Base-by-base conservation (phyloP, 2,113 vertebrate genomes). In the Sialia sialis region DNA sequence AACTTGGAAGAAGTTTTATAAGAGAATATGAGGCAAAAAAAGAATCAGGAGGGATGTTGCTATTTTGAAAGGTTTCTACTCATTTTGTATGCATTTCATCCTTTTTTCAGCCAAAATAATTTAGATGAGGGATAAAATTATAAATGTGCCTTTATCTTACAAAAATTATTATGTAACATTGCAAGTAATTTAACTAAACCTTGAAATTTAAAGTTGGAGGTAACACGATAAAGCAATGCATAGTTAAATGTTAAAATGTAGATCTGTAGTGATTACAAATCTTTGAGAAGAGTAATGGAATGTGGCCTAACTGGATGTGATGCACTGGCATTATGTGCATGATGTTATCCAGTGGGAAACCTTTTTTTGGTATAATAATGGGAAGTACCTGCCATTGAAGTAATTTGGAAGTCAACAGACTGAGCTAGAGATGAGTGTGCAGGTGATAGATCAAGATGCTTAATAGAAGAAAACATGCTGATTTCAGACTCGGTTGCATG, bases 271-370 rank as follows among this genome's bases (percentile, higher is more conserved):
- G 29, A 36, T 70, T 73, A 49, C 4, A 41, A n/a, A 17, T 83
- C 17, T 84, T 91, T 70, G 56, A 86, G 81, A 68, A 74, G 36
- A 84, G 26, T 93, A 92, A 58, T 52, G 84, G 60, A 79, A 75
- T 60, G 43, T 92, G 62, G 25, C 21, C 63, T 17, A 41, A 20
- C 9, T 69, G 32, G 32, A 9, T 77, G 19, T 46, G 58, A 55
- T 48, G 7, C 16, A 7, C 18, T 78, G 68, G 19, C 16, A 13
- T 59, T 54, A 39, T 14, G 39, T 39, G 30, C 4, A 3, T 60
- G 76, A 46, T 51, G 44, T 74, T 56, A 75, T 51, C 55, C 32
- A n/a, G 9, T 39, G 43, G 94, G 68, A 51, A 51, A 21, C 36
- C 16, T n/a, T 92, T 90, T 84, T 92, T 73, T 83, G 29, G 21